These are phyloP conservation scores for Macrosoma leucophasiata DNA, from an alignment of 2,888 invertebrate species.

Conservation along the genomic window DNA sequence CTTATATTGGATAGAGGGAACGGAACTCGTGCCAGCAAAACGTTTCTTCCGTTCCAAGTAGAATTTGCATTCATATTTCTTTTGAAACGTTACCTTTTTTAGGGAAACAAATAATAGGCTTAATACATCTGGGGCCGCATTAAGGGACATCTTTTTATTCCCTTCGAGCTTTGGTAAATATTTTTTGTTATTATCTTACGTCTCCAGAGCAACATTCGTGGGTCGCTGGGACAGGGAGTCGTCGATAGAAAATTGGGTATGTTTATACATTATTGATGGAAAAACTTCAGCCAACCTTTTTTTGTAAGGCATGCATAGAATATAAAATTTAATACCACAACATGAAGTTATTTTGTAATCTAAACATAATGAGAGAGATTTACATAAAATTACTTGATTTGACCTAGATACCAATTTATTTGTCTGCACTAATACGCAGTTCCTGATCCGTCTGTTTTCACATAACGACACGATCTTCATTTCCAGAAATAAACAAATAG, in stretches of 20 bases:
- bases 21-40: slow-evolving; percentile 46
- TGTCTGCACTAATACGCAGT: no score
- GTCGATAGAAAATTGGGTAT: slow-evolving; percentile 16
- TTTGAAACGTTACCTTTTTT: slow-evolving; percentile 50
- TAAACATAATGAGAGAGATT: no score
- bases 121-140: slow-evolving; percentile 65
- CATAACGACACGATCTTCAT: no score
- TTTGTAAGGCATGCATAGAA: slow-evolving; percentile 6
- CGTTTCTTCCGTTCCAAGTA: slow-evolving; percentile 37
- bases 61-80: slow-evolving; percentile 67
- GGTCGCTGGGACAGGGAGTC: slow-evolving; percentile 6
- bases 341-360: no score
- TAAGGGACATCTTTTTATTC: slow-evolving; percentile 73
- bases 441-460: no score
- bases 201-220: slow-evolving; percentile 8
- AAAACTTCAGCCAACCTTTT: slow-evolving; percentile 6
- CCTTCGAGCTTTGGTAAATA: slow-evolving; percentile 66
- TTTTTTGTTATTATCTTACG: slow-evolving; percentile 72
- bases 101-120: slow-evolving; percentile 67
- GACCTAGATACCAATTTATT: no score
- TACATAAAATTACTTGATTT: no score
- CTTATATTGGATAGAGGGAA: slow-evolving; percentile 44
- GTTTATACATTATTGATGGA: slow-evolving; percentile 7
- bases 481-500: no score
- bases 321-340: no score